Percentiles rank a stretch among this genome's conserved stretches.
Conservation (phyloP, 2,888 invertebrate genomes). For the Drosophila anomalata region DNA sequence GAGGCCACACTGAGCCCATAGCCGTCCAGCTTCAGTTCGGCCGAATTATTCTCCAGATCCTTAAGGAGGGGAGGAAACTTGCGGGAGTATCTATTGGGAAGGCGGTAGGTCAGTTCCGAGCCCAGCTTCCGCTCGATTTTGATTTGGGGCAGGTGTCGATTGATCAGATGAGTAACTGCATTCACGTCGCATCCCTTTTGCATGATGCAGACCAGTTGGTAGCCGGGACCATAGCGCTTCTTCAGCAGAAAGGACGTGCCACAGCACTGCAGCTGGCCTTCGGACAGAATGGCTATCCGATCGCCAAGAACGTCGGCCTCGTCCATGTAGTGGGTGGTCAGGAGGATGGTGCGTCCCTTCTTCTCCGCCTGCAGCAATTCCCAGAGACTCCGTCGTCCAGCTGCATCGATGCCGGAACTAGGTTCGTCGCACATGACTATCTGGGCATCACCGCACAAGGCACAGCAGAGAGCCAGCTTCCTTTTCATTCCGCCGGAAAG, state of each 20-base stretch:
- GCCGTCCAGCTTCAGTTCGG: slow-evolving; percentile 87
- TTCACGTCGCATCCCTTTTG: slow-evolving; percentile 83
- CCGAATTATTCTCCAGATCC: slow-evolving; percentile 86
- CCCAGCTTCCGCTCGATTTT: slow-evolving; percentile 88
- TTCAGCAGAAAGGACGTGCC: slow-evolving; percentile 92
- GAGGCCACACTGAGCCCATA: slow-evolving; percentile 93
- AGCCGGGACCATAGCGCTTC: slow-evolving; percentile 91
- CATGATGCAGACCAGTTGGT: slow-evolving; percentile 87
- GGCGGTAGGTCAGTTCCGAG: slow-evolving; percentile 88
- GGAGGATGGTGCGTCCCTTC: slow-evolving; percentile 89
- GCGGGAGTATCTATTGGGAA: slow-evolving; percentile 86
- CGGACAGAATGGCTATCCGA: slow-evolving; percentile 92
- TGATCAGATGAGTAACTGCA: slow-evolving; percentile 86
- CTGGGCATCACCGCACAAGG: slow-evolving; percentile 89
- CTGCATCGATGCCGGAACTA: slow-evolving; percentile 93
- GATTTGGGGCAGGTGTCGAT: slow-evolving; percentile 87
- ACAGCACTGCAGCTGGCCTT: slow-evolving; percentile 90
- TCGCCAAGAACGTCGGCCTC: slow-evolving; percentile 94
- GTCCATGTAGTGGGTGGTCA: slow-evolving; percentile 95
- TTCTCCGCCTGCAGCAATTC: slow-evolving; percentile 89
- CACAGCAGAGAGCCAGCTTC: slow-evolving; percentile 89
- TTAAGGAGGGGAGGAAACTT: slow-evolving; percentile 88
- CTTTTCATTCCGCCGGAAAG: slow-evolving; percentile 91
- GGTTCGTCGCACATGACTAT: slow-evolving; percentile 90
- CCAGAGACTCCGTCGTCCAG: slow-evolving; percentile 91